Evolutionary conservation across 1,140 invertebrate species (phyloP), one percentile per base, ranked within the genome.

Genomic region (Pseudobourletiella spinata): DNA sequence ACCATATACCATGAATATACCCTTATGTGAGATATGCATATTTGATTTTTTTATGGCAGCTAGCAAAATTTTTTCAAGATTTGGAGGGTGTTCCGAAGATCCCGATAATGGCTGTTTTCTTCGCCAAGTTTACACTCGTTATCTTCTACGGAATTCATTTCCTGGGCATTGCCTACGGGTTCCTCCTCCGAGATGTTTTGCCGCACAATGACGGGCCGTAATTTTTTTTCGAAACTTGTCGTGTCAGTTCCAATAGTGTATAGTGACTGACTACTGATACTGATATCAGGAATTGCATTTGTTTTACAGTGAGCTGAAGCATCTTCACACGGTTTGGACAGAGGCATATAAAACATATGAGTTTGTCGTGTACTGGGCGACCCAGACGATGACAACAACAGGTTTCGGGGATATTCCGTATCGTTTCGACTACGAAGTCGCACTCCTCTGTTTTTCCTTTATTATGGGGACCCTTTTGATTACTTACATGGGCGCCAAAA

Each of bases 341-440:
- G 14, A 57, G 8, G 46, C 39, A 11, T 32, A 56, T 4, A 18
- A 56, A 28, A 3, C 18, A 4, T 67, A 67, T 25, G 46, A 61
- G 16, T 58, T 61, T 54, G 11, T 56, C 1, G 30, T 62, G 1
- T 69, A 69, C 29, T 64, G 67, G 64, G 18, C 67, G 3, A 26
- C 59, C 20, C 51, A 64, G 32, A 46, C 63, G 2, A n/a, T 57
- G 1, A 66, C 62, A 20, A 32, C 42, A 0, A 35, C 59, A 8
- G 67, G 67, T 18, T 66, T 50, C 30, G 67, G 67, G 1, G 67
- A 69, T 29, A 50, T 66, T 16, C 39, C 20, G n/a, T 56, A 59
- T n/a, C 26, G 4, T 15, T 3, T 30, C 22, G 39, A 64, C 24
- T 15, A 14, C 3, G 67, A 69, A 51, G 43, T 69, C 1, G 28